Evolutionary conservation across 2,113 vertebrate genomes (phyloP).

Genomic region (Macaca fascicularis): DNA sequence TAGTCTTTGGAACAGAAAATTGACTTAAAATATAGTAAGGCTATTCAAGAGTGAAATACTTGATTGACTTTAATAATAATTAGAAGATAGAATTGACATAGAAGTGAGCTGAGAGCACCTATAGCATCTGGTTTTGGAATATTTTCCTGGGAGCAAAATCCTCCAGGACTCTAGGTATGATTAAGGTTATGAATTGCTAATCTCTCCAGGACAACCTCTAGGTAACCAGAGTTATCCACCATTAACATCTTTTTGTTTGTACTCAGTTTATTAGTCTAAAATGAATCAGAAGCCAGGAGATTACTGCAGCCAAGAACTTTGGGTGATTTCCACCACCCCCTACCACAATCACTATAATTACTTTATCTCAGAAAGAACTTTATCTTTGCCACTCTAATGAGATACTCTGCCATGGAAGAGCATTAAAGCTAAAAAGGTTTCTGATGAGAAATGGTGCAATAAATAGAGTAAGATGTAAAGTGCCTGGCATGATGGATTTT

Average conservation of each 20-base stretch:
- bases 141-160: background rate
- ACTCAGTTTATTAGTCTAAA: slow-evolving; percentile 36
- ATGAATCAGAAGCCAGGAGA: slow-evolving; percentile 44
- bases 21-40: background rate
- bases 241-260: background rate
- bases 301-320: slow-evolving; percentile 23
- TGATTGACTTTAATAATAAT: background rate
- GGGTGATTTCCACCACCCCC: background rate
- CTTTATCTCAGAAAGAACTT: slow-evolving; percentile 76
- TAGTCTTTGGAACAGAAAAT: background rate
- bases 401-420: slow-evolving; percentile 55
- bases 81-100: rapidly evolving
- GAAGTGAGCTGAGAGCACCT: background rate
- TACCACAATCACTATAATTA: slow-evolving; percentile 52
- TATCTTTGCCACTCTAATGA: slow-evolving; percentile 76
- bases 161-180: background rate
- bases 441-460: slow-evolving; percentile 74
- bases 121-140: rapidly evolving
- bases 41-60: background rate
- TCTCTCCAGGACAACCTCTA: background rate
- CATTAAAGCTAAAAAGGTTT: slow-evolving; percentile 75
- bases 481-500: slow-evolving; percentile 71
- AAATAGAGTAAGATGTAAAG: slow-evolving; percentile 72
- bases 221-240: background rate
- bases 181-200: too few relatives aligned